Conservation (phyloP, 2,797 vertebrate species). For the Acanthopagrus latus region DNA sequence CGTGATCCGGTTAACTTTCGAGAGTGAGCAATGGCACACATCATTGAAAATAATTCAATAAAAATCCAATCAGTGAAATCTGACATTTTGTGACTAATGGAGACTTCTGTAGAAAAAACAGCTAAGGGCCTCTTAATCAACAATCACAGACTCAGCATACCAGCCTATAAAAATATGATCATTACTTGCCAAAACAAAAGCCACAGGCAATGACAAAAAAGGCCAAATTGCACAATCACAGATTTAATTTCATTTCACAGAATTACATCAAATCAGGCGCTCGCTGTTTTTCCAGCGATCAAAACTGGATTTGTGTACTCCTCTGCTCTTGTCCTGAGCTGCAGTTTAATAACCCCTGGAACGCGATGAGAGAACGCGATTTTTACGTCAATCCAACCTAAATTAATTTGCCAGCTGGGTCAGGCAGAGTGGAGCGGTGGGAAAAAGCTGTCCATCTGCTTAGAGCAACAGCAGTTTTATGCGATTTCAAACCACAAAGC, state of each 20-base stretch:
- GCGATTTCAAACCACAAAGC: conserved; percentile 73
- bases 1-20: neutral
- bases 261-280: conserved; percentile 67
- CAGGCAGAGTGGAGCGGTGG: conserved; percentile 47
- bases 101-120: neutral
- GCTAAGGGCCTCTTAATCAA: conserved; percentile 27
- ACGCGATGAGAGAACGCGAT: conserved; percentile 57
- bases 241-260: conserved; percentile 63
- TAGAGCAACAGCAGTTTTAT: conserved; percentile 70
- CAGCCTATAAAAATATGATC: conserved; percentile 22
- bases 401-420: conserved; percentile 83
- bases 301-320: conserved; percentile 62
- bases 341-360: conserved; percentile 66
- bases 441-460: conserved; percentile 71
- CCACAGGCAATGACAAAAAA: conserved; percentile 37
- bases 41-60: conserved; percentile 3
- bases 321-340: conserved; percentile 26
- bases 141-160: neutral
- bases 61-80: conserved; percentile 23
- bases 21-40: neutral
- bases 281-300: conserved; percentile 60
- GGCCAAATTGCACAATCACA: conserved; percentile 42
- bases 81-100: neutral
- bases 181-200: conserved; percentile 14
- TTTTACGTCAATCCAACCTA: conserved; percentile 72